Conservation (phyloP, 1,140 invertebrate genomes). For the Cyrtorhinus lividipennis region DNA sequence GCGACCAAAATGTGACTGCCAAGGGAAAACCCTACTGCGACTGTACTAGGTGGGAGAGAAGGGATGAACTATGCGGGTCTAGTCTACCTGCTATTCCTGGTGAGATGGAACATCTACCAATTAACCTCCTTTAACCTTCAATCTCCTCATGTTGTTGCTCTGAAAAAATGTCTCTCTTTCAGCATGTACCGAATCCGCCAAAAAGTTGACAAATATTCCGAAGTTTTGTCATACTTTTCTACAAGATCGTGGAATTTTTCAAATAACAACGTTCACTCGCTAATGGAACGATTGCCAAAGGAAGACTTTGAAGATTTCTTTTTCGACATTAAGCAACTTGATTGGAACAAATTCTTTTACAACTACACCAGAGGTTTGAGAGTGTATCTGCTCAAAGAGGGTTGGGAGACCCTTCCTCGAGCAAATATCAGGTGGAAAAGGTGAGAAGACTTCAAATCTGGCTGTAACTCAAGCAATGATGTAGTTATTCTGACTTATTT, state of each 20-base stretch:
- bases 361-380: conserved; percentile 42
- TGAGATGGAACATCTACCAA: no score
- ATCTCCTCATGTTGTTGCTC: no score
- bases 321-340: conserved; percentile 48
- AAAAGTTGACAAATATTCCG: conserved; percentile 54
- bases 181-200: conserved; percentile 57
- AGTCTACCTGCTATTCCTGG: no score
- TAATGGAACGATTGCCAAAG: conserved; percentile 43
- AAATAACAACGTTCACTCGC: conserved; percentile 44
- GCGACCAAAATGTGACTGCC: no score
- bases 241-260: conserved; percentile 52
- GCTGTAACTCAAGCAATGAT: no score
- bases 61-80: no score
- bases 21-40: no score
- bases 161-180: no score
- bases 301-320: conserved; percentile 48
- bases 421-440: conserved; percentile 25
- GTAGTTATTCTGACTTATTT: no score
- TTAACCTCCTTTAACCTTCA: no score
- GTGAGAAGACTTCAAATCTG: no score
- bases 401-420: conserved; percentile 34
- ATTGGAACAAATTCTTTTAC: conserved; percentile 43
- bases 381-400: conserved; percentile 45
- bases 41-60: no score
- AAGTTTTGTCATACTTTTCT: conserved; percentile 54